These are phyloP conservation scores for Betta splendens DNA, from an alignment of 2,797 vertebrate species.

Conservation along the genomic window DNA sequence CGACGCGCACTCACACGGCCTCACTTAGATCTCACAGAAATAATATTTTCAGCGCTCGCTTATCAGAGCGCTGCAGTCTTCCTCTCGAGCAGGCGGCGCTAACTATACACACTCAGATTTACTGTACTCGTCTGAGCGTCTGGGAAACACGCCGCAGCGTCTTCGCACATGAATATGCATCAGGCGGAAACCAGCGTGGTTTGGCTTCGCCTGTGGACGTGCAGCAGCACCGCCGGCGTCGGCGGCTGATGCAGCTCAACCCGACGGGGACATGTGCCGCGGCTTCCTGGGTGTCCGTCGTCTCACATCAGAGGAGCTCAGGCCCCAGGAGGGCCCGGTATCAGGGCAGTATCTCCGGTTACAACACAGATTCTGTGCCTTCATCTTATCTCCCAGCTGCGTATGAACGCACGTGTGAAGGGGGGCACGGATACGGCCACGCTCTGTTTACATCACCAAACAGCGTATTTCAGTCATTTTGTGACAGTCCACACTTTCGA, in stretches of 20 bases:
- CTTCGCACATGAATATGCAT: slow-evolving; percentile 18
- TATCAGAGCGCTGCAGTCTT: slow-evolving; percentile 70
- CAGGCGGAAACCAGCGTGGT: slow-evolving; percentile 7
- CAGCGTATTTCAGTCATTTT: slow-evolving; percentile 26
- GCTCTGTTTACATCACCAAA: slow-evolving; percentile 34
- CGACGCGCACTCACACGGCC: too few species aligned
- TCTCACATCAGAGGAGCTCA: slow-evolving; percentile 14
- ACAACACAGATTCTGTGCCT: slow-evolving; percentile 54
- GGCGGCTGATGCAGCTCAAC: too few species aligned
- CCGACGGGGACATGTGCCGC: too few species aligned
- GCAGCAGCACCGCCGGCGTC: too few species aligned
- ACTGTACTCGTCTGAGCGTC: slow-evolving; percentile 34
- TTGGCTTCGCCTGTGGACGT: slow-evolving; percentile 3
- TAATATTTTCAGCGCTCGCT: slow-evolving; percentile 58
- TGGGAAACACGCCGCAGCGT: slow-evolving; percentile 8
- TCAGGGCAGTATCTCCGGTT: slow-evolving; percentile 42
- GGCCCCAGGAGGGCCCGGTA: slow-evolving; percentile 9
- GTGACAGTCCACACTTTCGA: slow-evolving; percentile 1
- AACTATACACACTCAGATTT: slow-evolving; percentile 58
- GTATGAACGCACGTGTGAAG: slow-evolving; percentile 13
- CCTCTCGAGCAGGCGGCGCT: slow-evolving; percentile 49
- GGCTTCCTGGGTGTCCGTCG: neutral
- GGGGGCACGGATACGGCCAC: neutral
- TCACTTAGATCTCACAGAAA: slow-evolving; percentile 32
- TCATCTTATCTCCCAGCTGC: slow-evolving; percentile 73